Evolutionary conservation across 2,113 vertebrate genomes (phyloP), one percentile per base, ranked within the genome.

Genomic region (Pseudopipra pipra): DNA sequence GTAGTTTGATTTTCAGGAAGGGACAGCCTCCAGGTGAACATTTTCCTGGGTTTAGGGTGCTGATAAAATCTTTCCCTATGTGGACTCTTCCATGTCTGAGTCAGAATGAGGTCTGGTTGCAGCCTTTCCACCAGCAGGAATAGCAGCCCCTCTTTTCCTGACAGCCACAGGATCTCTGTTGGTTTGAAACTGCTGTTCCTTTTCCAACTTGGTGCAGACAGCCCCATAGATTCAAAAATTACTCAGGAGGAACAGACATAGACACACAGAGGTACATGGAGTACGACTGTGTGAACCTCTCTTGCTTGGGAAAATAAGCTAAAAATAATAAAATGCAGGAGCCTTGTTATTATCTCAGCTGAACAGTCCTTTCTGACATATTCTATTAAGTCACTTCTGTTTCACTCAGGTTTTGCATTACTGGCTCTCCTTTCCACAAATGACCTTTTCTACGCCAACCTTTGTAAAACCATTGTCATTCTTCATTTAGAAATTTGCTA

Each of bases 401-500:
- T 93, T 95, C 92, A 77, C 52, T 93, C 68, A 65, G 25, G 31
- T 82, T 87, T 88, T 82, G 85, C 81, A 83, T 91, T 93, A 88
- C 55, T 74, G 54, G 30, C 44, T 87, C 68, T 92, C n/a, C 85
- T 96, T 89, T 79, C 58, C 90, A 91, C 25, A 33, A 71, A 47
- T 95, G 94, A 97, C 78, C 88, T 97, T 97, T 97, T 92, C 35
- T 27, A 72, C 62, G 58, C 56, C 66, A 79, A 59, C 28, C 49
- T 87, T 73, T 90, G 84, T 84, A 89, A 92, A 94, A 85, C 66
- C 77, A 55, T 75, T 95, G 88, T 67, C 84, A 75, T 95, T 97
- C 97, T 94, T 97, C 93, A 80, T 90, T 72, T 95, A 95, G 89
- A 85, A 95, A 90, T 85, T 63, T 68, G 78, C 73, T 66, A 79